phyloP scores from a whole-genome alignment of 2,113 vertebrate species.

The Micronisus gabar region DNA sequence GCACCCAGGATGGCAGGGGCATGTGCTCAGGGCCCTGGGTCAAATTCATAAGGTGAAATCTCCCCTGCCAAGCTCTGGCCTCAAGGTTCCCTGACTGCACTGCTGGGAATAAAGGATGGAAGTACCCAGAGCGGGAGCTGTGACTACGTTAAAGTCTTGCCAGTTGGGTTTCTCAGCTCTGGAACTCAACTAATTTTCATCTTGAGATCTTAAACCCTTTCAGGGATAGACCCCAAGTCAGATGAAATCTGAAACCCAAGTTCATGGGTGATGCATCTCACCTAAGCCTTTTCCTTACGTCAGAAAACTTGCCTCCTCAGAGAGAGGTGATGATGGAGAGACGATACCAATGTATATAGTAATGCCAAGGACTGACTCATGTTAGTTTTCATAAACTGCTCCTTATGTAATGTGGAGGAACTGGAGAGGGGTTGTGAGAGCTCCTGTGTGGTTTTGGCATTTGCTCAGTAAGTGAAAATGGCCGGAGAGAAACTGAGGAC shows the following conservation, averaged over 20 bases:
- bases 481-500: background rate
- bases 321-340: background rate
- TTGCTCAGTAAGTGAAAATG: background rate
- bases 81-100: background rate
- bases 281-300: background rate
- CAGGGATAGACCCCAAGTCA: background rate
- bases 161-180: background rate
- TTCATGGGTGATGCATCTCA: background rate
- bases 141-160: background rate
- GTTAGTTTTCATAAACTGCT: background rate
- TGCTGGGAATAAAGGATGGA: background rate
- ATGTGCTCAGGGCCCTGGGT: background rate
- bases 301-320: background rate
- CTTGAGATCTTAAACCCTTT: background rate
- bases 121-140: background rate
- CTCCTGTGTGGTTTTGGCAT: background rate
- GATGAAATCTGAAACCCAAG: background rate
- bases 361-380: background rate
- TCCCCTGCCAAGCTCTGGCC: background rate
- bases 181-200: background rate
- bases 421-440: background rate
- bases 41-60: background rate
- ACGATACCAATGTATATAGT: background rate
- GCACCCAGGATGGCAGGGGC: rapidly evolving
- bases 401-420: background rate